Evolutionary conservation across 1,140 invertebrate species (phyloP).

Genomic region (Papilio machaon): DNA sequence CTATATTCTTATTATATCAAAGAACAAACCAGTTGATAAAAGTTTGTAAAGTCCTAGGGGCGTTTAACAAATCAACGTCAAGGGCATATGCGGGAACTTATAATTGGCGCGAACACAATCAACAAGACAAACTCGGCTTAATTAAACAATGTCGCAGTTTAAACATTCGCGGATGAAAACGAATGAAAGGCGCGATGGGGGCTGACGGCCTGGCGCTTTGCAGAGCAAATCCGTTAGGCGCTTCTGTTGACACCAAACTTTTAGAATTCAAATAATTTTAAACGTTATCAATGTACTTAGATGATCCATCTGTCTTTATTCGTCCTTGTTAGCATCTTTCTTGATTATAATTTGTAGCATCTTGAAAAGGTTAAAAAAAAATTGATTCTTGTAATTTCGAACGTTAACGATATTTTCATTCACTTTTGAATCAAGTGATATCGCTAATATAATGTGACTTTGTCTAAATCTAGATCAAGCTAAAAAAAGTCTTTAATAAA

Average conservation of each 20-base stretch:
- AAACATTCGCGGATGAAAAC: conserved; percentile 58
- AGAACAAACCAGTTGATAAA: conserved; percentile 2
- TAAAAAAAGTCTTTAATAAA: no score
- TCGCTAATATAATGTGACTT: no score
- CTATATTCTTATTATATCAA: background rate
- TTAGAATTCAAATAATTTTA: background rate
- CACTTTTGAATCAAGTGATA: no score
- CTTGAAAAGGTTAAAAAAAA: conserved; percentile 23
- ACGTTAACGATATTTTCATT: no score
- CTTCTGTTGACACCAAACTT: conserved; percentile 26
- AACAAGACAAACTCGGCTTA: conserved; percentile 73
- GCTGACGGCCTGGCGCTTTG: background rate
- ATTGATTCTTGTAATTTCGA: no score
- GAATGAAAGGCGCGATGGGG: conserved; percentile 39
- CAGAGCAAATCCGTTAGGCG: conserved; percentile 4
- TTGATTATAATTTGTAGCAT: background rate
- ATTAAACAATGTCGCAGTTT: conserved; percentile 75
- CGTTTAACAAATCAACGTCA: conserved; percentile 70
- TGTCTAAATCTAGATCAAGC: no score
- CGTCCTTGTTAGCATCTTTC: no score
- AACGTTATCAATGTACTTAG: background rate
- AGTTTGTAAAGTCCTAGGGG: conserved; percentile 21
- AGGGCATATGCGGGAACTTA: conserved; percentile 64
- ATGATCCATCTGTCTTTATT: background rate
- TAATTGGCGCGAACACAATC: conserved; percentile 71